Evolutionary conservation across 2,113 vertebrate genomes (phyloP).

Genomic region (Microcebus jonahi): DNA sequence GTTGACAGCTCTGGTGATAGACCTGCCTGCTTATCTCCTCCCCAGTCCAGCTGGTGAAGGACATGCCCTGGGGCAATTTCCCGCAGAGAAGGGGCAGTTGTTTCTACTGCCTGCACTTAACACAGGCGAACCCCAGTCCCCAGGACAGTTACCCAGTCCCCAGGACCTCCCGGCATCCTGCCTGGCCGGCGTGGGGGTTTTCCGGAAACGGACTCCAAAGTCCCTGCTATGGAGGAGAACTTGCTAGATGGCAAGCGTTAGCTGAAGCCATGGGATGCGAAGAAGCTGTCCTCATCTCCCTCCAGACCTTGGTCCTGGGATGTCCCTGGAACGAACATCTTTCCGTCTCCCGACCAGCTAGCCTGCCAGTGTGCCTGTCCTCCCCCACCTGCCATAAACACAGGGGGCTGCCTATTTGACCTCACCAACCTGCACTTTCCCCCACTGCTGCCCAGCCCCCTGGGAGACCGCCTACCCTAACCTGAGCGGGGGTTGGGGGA

Average conservation of each 20-base stretch:
- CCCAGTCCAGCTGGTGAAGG: slow-evolving; percentile 94
- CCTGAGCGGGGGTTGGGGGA: slow-evolving; percentile 86
- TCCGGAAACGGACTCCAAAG: slow-evolving; percentile 83
- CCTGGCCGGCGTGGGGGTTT: slow-evolving; percentile 83
- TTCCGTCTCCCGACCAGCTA: slow-evolving; percentile 90
- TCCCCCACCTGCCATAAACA: slow-evolving; percentile 88
- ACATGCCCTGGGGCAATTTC: too few species aligned
- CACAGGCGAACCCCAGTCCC: slow-evolving; percentile 92
- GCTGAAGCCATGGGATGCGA: slow-evolving; percentile 94
- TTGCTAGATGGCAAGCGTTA: slow-evolving; percentile 87
- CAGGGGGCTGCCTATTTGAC: slow-evolving; percentile 93
- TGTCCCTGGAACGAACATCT: slow-evolving; percentile 95
- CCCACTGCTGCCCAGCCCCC: slow-evolving; percentile 92
- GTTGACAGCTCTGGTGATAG: slow-evolving; percentile 92
- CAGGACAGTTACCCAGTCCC: slow-evolving; percentile 88
- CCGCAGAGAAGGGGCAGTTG: too few species aligned
- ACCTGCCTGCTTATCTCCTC: slow-evolving; percentile 92
- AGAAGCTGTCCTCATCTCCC: slow-evolving; percentile 90
- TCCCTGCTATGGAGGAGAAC: slow-evolving; percentile 91
- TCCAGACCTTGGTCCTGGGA: slow-evolving; percentile 96
- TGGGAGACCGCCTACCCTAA: slow-evolving; percentile 88
- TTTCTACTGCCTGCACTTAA: slow-evolving; percentile 88
- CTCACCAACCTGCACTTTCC: slow-evolving; percentile 96
- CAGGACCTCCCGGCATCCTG: slow-evolving; percentile 78
- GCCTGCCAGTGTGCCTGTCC: slow-evolving; percentile 86